These are phyloP conservation scores for Tuta absoluta DNA, from an alignment of 2,888 invertebrate genomes.

Conservation along the genomic window DNA sequence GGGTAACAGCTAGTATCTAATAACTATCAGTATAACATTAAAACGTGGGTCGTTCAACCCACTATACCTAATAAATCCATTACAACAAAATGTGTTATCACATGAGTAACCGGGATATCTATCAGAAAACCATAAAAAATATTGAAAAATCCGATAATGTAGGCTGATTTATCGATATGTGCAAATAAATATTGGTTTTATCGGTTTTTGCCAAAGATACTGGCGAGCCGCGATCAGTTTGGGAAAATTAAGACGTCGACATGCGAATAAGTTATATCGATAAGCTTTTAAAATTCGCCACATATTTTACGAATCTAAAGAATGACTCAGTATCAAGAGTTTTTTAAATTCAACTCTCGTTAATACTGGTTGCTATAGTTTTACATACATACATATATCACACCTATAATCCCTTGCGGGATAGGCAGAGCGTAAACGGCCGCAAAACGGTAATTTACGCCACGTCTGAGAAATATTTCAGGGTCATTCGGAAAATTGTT, in stretches of 20 bases:
- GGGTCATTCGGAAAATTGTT: too few relatives aligned
- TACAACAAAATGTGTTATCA: constrained; percentile 1
- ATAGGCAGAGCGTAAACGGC: too few relatives aligned
- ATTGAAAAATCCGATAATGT: constrained; percentile 39
- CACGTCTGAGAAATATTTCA: too few relatives aligned
- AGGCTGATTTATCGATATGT: constrained; percentile 33
- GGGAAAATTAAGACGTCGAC: constrained; percentile 13
- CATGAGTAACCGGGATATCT: neutral
- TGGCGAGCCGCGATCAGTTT: constrained; percentile 17
- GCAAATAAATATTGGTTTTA: constrained; percentile 26
- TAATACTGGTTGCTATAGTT: too few relatives aligned
- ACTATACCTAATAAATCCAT: too few relatives aligned
- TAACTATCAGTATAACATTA: too few relatives aligned
- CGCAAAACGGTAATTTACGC: too few relatives aligned
- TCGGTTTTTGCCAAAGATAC: constrained; percentile 10
- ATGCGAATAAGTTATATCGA: constrained; percentile 6
- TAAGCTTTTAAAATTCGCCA: constrained; percentile 1
- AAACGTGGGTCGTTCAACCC: too few relatives aligned
- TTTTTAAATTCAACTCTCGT: too few relatives aligned
- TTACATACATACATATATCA: too few relatives aligned
- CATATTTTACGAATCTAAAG: neutral
- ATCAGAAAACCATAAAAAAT: constrained; percentile 31
- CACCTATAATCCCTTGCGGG: too few relatives aligned
- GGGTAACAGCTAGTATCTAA: too few relatives aligned
- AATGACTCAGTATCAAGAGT: neutral